Evolutionary conservation across 2,113 vertebrate species (phyloP), one percentile per base, ranked within the genome.

Genomic region (Lynx canadensis): DNA sequence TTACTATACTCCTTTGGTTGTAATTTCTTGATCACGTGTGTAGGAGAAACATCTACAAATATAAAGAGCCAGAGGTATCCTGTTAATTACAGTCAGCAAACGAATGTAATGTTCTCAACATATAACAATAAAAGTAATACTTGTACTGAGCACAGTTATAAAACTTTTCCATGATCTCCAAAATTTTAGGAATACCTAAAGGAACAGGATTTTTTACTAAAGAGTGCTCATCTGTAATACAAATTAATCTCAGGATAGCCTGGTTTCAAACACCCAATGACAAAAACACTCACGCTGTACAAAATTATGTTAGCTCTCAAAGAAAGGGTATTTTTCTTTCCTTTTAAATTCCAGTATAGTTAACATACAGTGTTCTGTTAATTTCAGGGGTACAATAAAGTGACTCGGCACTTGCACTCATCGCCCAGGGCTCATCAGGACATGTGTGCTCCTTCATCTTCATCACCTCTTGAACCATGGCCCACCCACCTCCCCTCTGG

Each of bases 31-130:
- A 94, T 83, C 55, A 57, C 7, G 57, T 52, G n/a, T 57, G 31
- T 33, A 68, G 79, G 7, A 79, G 12, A 93, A 36, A 66, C 25
- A 88, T 50, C 94, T 95, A 57, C 25, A 93, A 90, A 95, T 55
- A 89, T 45, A 95, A 92, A 55, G 10, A 68, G 87, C 18, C 38
- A 90, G 4, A 66, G n/a, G 12, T 38, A n/a, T 80, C 55, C 16
- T 78, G 63, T 95, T 95, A 93, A 65, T 57, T 87, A 82, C 4
- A 71, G 33, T 18, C 65, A 7, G 9, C 38, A 94, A 71, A 85
- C 63, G n/a, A 50, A 50, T 23, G 3, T 11, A 33, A 78, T 19
- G 38, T 50, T 41, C 8, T 50, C 27, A 88, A 89, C 89, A 84
- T 8, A 5, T 15, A 76, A 89, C 14, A 41, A 27, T 33, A 93